These are phyloP conservation scores for Oxystoma pomonae DNA, from an alignment of 2,888 invertebrate genomes.

Conservation along the genomic window DNA sequence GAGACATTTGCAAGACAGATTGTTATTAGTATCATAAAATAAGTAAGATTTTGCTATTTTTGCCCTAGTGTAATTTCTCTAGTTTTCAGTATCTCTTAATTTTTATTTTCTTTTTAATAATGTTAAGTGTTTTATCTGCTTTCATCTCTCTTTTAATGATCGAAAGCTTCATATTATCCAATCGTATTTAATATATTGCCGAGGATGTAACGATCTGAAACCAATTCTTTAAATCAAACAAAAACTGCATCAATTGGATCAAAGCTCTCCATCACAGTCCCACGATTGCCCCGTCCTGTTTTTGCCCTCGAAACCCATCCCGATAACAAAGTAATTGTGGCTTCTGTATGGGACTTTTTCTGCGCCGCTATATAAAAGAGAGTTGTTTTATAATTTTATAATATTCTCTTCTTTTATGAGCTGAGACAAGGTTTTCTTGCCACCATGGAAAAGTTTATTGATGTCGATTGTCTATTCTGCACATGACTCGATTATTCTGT, in stretches of 20 bases:
- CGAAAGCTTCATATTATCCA: neutral
- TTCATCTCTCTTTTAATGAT: too few species aligned
- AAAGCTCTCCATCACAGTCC: neutral
- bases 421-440: neutral
- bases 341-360: neutral
- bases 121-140: too few species aligned
- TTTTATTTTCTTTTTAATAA: neutral
- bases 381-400: neutral
- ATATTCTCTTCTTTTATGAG: neutral
- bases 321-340: neutral
- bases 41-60: too few species aligned
- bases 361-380: neutral
- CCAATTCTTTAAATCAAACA: neutral
- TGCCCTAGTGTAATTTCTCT: neutral
- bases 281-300: neutral
- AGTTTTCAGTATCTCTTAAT: neutral
- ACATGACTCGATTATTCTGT: conserved; percentile 46
- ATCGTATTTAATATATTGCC: neutral
- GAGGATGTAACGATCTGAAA: neutral
- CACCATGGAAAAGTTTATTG: conserved; percentile 14
- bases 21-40: too few species aligned
- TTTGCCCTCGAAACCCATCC: neutral
- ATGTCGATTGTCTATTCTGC: conserved; percentile 41
- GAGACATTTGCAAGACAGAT: too few species aligned
- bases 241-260: neutral